Conservation (phyloP, 2,888 invertebrate species). For the Orgyia antiqua region DNA sequence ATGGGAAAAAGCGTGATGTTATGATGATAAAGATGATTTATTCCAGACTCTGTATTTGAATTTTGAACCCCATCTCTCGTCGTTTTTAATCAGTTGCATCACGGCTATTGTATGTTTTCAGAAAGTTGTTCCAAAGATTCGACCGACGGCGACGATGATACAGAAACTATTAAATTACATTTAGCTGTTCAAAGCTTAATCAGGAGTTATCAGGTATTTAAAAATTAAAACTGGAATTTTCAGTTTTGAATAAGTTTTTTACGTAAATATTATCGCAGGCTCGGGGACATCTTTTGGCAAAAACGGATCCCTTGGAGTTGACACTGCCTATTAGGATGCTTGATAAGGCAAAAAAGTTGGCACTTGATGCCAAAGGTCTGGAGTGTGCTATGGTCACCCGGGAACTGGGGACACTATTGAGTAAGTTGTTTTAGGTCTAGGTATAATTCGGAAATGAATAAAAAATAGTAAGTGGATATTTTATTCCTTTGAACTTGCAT, state of each 20-base stretch:
- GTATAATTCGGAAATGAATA: no score
- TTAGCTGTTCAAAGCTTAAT: slow-evolving; percentile 84
- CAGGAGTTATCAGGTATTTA: slow-evolving; percentile 76
- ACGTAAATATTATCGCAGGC: slow-evolving; percentile 73
- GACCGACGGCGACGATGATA: not conserved
- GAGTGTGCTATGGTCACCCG: slow-evolving; percentile 44
- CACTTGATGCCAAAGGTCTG: slow-evolving; percentile 33
- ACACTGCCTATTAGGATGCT: slow-evolving; percentile 48
- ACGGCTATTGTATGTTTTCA: not conserved
- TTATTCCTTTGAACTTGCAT: no score
- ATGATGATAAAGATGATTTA: no score
- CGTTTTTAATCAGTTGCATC: no score
- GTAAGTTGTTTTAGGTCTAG: no score
- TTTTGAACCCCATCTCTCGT: no score
- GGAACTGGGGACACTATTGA: slow-evolving; percentile 44
- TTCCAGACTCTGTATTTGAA: no score
- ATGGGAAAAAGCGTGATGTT: no score
- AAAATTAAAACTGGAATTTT: no score
- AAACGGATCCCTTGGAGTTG: slow-evolving; percentile 89
- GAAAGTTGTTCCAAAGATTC: no score
- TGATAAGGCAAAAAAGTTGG: slow-evolving; percentile 20
- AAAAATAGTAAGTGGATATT: no score
- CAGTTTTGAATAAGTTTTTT: no score
- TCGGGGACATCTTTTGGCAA: slow-evolving; percentile 90
- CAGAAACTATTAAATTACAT: slow-evolving; percentile 61